These are phyloP conservation scores for Aspidiotus rigidus DNA, from an alignment of 2,888 invertebrate species.

Conservation along the genomic window DNA sequence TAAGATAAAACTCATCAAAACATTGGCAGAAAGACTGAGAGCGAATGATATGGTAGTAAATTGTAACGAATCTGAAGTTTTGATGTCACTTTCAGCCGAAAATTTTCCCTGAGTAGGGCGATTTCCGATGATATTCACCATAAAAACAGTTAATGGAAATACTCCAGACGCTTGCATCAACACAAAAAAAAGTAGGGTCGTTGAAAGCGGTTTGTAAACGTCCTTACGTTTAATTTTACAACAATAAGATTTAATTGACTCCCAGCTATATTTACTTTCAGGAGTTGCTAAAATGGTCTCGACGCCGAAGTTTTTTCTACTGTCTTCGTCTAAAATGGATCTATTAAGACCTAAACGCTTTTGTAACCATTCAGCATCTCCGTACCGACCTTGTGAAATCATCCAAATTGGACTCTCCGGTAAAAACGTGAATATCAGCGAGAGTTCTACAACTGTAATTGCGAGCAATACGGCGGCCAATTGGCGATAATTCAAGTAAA, in stretches of 20 bases:
- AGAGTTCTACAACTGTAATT: conserved; percentile 42
- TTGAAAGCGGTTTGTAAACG: conserved; percentile 45
- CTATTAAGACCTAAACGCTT: conserved; percentile 36
- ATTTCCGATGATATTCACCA: conserved; percentile 44
- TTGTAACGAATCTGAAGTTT: background rate
- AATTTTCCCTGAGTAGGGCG: background rate
- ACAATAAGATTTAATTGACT: background rate
- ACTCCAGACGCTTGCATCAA: conserved; percentile 52
- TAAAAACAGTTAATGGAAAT: conserved; percentile 51
- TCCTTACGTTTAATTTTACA: conserved; percentile 36
- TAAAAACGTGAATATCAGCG: conserved; percentile 43
- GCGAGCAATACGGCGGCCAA: conserved; percentile 43
- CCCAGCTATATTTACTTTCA: background rate
- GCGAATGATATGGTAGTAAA: conserved; percentile 2
- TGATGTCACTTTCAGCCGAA: background rate
- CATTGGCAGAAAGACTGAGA: background rate
- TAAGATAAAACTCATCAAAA: conserved; percentile 17
- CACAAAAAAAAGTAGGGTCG: conserved; percentile 47
- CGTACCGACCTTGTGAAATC: conserved; percentile 44
- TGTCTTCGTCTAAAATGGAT: background rate
- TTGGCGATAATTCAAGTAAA: conserved; percentile 43
- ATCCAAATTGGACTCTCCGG: conserved; percentile 53
- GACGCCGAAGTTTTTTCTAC: background rate
- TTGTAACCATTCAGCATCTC: conserved; percentile 44
- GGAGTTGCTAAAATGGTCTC: background rate